Base-by-base conservation (phyloP, 1,140 invertebrate genomes). In the Coptotermes formosanus region DNA sequence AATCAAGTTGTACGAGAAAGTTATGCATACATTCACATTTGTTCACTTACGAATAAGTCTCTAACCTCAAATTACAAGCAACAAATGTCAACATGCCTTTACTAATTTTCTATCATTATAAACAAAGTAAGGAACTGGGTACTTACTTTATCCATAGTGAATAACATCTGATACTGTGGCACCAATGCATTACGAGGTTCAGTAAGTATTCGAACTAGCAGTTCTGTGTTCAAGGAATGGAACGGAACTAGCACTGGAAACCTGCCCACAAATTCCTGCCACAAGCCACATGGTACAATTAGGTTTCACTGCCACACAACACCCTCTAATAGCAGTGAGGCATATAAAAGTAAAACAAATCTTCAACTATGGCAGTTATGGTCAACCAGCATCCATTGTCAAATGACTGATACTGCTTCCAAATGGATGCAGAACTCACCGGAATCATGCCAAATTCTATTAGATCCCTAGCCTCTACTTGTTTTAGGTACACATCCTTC, bases 371-470 rank as follows among this genome's bases (percentile, higher is more conserved):
- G 30, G 30, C 84, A 85, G 52, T 32, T 38, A 21, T 19, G n/a
- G 11, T 6, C n/a, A 12, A 48, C 45, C 14, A 48, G 19, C 52
- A 55, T 55, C 52, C 19, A 55, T 12, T 21, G 19, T 55, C 6
- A 55, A 55, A 55, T 19, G 52, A 55, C 52, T 55, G 52, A 55
- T 16, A 55, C 64, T 75, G 64, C n/a, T 14, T 75, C 64, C 19
- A 4, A 55, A 55, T 21, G 19, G 19, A 55, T 2, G 52, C 2
- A 55, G 9, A 75, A 86, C 91, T 91, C 90, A 95, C 98, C 87
- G 97, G 97, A 88, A 98, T 98, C 96, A 98, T 98, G 89, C 97
- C 98, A 93, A 99, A 99, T 90, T 99, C 97, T 88, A 99, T 99
- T 87, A 99, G 94, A 94, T 99, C 99, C 90, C 97, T 92, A 3